A percentile compares a stretch with the other conserved stretches of the same genome.
Conservation (phyloP, 2,797 vertebrate species). For the Yasuhikotakia modesta region DNA sequence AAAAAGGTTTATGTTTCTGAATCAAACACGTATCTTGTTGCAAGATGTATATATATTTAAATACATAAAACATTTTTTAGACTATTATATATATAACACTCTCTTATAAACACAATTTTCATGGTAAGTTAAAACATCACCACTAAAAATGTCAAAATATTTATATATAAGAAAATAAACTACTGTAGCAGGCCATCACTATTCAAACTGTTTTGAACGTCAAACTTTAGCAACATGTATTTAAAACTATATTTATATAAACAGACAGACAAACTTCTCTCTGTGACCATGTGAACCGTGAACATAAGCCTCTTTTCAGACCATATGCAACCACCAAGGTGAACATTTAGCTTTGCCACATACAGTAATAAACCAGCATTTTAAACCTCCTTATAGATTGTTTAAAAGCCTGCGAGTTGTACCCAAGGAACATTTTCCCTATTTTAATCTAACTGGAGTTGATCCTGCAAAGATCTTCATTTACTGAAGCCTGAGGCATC, state of each 20-base stretch:
- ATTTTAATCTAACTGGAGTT: conserved; percentile 26
- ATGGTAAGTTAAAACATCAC: no score
- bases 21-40: no score
- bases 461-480: conserved; percentile 52
- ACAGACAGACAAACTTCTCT: conserved; percentile 8
- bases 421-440: conserved; percentile 58
- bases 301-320: conserved; percentile 9
- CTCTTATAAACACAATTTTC: no score
- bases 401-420: conserved; percentile 63
- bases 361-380: conserved; percentile 31
- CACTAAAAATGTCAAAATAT: no score
- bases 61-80: no score
- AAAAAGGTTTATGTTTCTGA: no score
- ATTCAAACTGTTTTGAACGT: background rate
- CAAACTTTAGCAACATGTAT: conserved; percentile 6
- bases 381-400: conserved; percentile 53
- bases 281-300: background rate
- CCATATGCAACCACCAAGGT: conserved; percentile 11
- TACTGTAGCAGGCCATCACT: background rate
- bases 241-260: conserved; percentile 26
- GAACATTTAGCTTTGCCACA: conserved; percentile 21
- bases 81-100: no score
- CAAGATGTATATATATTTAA: no score
- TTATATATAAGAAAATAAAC: background rate
- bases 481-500: conserved; percentile 64